These are phyloP conservation scores for Brachionus angularis DNA, from an alignment of 1,140 invertebrate species.

Conservation along the genomic window DNA sequence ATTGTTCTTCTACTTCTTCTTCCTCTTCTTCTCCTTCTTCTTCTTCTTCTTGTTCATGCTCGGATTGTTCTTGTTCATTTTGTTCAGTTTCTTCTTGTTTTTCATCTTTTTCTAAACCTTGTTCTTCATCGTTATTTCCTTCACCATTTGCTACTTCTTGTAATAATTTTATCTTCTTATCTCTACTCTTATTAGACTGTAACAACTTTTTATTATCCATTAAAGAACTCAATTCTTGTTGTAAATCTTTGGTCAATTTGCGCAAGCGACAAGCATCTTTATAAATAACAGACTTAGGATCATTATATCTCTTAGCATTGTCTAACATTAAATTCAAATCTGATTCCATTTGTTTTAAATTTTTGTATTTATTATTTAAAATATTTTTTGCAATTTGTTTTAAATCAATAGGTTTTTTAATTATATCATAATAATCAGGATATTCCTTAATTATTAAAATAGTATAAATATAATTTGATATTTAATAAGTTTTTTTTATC, in stretches of 20 bases:
- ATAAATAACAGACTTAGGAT: constrained; percentile 92
- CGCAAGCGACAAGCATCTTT: constrained; percentile 88
- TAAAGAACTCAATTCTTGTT: background rate
- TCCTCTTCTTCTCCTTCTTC: no score
- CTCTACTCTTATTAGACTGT: constrained; percentile 4
- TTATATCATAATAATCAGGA: constrained; percentile 94
- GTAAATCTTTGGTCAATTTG: constrained; percentile 66
- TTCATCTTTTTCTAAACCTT: background rate
- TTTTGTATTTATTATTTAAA: constrained; percentile 66
- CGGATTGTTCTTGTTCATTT: background rate
- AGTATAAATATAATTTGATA: no score
- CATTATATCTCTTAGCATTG: constrained; percentile 90
- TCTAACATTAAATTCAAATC: constrained; percentile 89
- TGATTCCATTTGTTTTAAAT: constrained; percentile 79
- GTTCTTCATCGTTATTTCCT: background rate
- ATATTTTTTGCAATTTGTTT: constrained; percentile 72
- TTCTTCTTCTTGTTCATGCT: no score
- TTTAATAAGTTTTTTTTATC: no score
- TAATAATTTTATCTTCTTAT: constrained; percentile 27
- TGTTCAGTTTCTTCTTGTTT: background rate
- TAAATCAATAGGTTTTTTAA: constrained; percentile 90
- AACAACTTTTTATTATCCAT: background rate
- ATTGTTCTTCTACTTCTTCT: background rate
- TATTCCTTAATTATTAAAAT: no score
- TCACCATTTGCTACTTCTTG: constrained; percentile 18